These are phyloP conservation scores for Drosophila truncata DNA, from an alignment of 1,140 invertebrate species.

Conservation along the genomic window DNA sequence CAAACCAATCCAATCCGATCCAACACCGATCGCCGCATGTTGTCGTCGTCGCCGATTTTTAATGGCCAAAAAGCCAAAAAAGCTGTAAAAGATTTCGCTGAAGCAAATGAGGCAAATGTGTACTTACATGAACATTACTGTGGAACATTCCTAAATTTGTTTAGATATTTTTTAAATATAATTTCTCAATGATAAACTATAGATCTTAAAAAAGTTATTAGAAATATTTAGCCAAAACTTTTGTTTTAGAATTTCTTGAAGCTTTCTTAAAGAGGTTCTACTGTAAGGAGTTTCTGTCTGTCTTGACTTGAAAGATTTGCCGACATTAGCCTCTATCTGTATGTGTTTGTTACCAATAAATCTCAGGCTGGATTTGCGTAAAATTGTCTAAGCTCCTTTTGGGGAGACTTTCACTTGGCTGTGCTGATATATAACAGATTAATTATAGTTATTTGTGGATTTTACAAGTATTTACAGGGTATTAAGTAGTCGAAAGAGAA, in stretches of 20 bases:
- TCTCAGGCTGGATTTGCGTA: conserved; percentile 30
- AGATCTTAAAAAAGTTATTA: background rate
- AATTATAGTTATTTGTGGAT: background rate
- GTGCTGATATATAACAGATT: background rate
- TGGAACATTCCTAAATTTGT: background rate
- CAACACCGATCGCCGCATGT: conserved; percentile 68
- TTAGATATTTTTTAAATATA: background rate
- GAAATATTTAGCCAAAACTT: background rate
- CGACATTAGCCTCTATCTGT: background rate
- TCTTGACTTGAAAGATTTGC: conserved; percentile 28
- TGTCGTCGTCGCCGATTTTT: conserved; percentile 61
- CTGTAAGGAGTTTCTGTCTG: too few species aligned
- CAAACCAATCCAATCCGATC: conserved; percentile 13
- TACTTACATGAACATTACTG: conserved; percentile 23
- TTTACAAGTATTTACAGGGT: too few species aligned
- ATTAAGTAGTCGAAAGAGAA: too few species aligned
- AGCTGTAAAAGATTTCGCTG: conserved; percentile 73
- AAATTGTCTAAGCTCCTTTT: conserved; percentile 27
- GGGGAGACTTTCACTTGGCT: conserved; percentile 15
- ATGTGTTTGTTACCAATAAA: conserved; percentile 16
- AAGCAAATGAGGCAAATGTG: conserved; percentile 64
- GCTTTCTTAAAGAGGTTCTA: background rate
- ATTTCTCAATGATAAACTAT: background rate
- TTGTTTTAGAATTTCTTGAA: background rate
- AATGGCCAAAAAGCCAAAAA: conserved; percentile 62